Evolutionary conservation across 2,888 invertebrate species (phyloP).

Genomic region (Volucella zonaria): DNA sequence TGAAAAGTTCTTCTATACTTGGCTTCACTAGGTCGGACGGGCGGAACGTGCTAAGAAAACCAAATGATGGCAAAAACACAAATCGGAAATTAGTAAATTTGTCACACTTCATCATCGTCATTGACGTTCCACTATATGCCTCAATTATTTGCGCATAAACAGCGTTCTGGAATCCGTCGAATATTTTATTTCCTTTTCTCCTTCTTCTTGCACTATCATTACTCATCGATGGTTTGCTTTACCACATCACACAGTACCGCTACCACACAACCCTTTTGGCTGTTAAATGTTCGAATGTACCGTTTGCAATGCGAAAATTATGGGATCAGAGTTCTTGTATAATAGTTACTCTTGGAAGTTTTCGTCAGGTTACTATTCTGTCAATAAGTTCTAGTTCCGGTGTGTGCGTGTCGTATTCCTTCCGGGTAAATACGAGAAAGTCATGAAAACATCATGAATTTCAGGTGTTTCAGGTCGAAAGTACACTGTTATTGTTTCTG

Average conservation of each 20-base stretch:
- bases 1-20: constrained; percentile 29
- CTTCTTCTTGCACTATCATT: constrained; percentile 45
- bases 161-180: constrained; percentile 46
- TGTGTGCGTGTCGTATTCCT: constrained; percentile 16
- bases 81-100: constrained; percentile 71
- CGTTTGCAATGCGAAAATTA: constrained; percentile 54
- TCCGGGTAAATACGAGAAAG: constrained; percentile 34
- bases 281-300: neutral
- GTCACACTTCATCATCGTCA: constrained; percentile 69
- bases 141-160: constrained; percentile 61
- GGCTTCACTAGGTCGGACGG: constrained; percentile 34
- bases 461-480: constrained; percentile 33
- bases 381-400: constrained; percentile 51
- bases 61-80: constrained; percentile 40
- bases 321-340: constrained; percentile 59
- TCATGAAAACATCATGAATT: constrained; percentile 58
- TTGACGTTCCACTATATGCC: constrained; percentile 49
- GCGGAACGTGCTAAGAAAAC: constrained; percentile 65
- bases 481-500: neutral
- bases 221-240: constrained; percentile 23
- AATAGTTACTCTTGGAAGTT: constrained; percentile 3
- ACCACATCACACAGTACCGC: neutral
- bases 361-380: constrained; percentile 21
- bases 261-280: constrained; percentile 7
- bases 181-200: neutral